These are phyloP conservation scores for Clitarchus hookeri DNA, from an alignment of 2,888 invertebrate species.

Conservation along the genomic window DNA sequence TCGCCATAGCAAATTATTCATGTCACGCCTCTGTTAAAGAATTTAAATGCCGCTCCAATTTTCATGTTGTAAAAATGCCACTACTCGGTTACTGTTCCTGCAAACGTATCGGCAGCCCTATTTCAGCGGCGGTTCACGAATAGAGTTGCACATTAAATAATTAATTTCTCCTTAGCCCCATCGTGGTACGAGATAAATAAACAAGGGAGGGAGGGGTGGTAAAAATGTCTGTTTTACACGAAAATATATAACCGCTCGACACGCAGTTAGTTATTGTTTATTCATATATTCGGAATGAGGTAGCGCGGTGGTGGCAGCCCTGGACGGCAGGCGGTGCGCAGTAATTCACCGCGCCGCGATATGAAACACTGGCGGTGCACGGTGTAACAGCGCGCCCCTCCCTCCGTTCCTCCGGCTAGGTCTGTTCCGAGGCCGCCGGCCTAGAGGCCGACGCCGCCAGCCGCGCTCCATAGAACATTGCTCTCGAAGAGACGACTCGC, in stretches of 20 bases:
- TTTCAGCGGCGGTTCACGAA: too few species aligned
- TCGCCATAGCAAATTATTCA: too few species aligned
- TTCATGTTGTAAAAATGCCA: too few species aligned
- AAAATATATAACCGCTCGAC: constrained; percentile 7
- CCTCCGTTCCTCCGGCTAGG: background rate
- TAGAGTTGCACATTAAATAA: too few species aligned
- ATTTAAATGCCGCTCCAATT: too few species aligned
- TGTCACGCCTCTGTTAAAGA: too few species aligned
- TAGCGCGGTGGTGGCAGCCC: constrained; percentile 1
- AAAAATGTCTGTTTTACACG: background rate
- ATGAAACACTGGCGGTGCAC: background rate
- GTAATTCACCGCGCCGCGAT: background rate
- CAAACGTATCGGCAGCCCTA: too few species aligned
- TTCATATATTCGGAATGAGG: constrained; percentile 14
- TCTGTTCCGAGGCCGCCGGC: background rate
- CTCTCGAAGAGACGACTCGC: background rate
- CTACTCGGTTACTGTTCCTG: too few species aligned
- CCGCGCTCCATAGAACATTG: background rate
- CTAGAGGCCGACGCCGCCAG: background rate
- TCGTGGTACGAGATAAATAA: background rate
- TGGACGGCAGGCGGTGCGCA: background rate
- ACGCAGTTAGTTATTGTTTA: constrained; percentile 14
- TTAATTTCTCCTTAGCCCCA: too few species aligned
- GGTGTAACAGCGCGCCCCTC: background rate
- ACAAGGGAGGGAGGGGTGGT: background rate